Conservation (phyloP, 2,888 invertebrate species). For the Notocelia uddmanniana region DNA sequence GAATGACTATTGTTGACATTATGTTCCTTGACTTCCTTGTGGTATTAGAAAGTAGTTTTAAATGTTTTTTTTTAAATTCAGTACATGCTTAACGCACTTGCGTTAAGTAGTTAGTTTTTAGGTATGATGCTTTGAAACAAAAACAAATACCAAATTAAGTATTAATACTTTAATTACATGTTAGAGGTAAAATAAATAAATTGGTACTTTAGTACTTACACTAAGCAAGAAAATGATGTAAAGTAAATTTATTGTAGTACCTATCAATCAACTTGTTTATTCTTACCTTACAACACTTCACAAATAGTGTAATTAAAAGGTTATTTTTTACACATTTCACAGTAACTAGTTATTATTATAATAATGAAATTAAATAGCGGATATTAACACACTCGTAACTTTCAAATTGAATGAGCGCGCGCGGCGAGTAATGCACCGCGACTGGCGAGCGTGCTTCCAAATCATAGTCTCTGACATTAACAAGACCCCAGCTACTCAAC, state of each 20-base stretch:
- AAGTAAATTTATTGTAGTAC: too few relatives aligned
- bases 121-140: too few relatives aligned
- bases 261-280: too few relatives aligned
- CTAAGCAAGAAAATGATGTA: too few relatives aligned
- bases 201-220: too few relatives aligned
- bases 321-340: too few relatives aligned
- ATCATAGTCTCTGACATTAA: conserved; percentile 48
- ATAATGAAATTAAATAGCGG: neutral
- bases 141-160: too few relatives aligned
- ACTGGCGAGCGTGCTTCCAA: conserved; percentile 71
- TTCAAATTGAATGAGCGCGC: conserved; percentile 58
- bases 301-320: neutral
- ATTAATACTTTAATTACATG: too few relatives aligned
- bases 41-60: neutral
- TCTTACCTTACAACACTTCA: neutral
- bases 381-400: neutral
- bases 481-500: neutral
- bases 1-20: neutral
- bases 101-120: too few relatives aligned
- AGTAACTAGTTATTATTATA: neutral
- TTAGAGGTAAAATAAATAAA: too few relatives aligned
- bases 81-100: too few relatives aligned
- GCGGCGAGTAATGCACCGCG: conserved; percentile 63
- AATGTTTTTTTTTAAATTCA: too few relatives aligned
- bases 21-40: neutral